Evolutionary conservation across 2,888 invertebrate species (phyloP).

Genomic region (Junonia oenone): DNA sequence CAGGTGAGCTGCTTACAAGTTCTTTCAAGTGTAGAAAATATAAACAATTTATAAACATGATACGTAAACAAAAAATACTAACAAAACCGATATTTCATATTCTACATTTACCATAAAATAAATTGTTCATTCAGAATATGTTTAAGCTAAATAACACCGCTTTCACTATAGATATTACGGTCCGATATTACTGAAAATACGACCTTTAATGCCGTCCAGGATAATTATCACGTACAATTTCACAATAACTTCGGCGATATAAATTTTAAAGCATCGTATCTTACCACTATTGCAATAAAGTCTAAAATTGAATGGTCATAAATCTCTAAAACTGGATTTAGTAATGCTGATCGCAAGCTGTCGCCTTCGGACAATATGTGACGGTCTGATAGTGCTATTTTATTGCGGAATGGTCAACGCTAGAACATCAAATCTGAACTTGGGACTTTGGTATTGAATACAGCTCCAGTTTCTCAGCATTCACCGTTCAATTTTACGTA

Average conservation of each 20-base stretch:
- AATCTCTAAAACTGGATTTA: constrained; percentile 7
- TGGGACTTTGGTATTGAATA: constrained; percentile 3
- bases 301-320: not conserved
- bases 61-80: not conserved
- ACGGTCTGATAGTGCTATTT: constrained; percentile 14
- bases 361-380: constrained; percentile 21
- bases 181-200: constrained; percentile 8
- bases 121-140: not conserved
- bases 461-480: not conserved
- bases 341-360: constrained; percentile 24
- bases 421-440: constrained; percentile 10
- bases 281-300: not conserved
- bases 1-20: too few relatives aligned
- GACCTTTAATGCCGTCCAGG: constrained; percentile 4
- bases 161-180: not conserved
- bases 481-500: not conserved
- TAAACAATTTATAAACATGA: not conserved
- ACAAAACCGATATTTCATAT: not conserved
- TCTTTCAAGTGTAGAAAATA: not conserved
- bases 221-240: constrained; percentile 12
- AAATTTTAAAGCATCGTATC: constrained; percentile 1
- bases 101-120: not conserved
- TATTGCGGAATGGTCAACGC: constrained; percentile 17
- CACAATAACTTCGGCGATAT: not conserved
- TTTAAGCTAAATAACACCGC: constrained; percentile 1